These are phyloP conservation scores for Cistogaster globosa DNA, from an alignment of 2,888 invertebrate genomes.

Conservation along the genomic window DNA sequence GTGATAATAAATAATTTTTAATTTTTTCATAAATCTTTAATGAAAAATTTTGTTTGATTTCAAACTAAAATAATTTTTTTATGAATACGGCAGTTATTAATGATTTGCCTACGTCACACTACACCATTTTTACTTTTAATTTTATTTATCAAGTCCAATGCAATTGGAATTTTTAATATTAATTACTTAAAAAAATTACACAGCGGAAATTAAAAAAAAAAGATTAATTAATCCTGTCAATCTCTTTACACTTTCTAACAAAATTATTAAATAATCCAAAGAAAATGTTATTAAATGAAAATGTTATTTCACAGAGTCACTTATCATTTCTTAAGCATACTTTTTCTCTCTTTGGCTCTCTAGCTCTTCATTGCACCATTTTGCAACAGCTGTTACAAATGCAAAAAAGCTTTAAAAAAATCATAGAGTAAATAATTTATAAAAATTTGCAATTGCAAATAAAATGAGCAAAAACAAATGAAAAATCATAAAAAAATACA, in stretches of 20 bases:
- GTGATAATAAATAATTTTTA: no score
- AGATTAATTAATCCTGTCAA: background rate
- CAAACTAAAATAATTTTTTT: no score
- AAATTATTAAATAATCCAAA: conserved; percentile 19
- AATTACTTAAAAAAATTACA: no score
- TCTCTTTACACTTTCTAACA: background rate
- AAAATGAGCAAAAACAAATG: background rate
- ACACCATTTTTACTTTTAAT: no score
- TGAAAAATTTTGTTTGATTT: no score
- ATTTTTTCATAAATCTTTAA: no score
- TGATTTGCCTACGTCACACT: no score
- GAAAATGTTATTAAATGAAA: background rate
- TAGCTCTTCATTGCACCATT: background rate
- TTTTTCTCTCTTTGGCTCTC: background rate
- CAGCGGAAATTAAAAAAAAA: no score
- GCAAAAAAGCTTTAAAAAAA: conserved; percentile 24
- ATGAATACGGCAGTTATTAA: no score
- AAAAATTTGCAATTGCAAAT: background rate
- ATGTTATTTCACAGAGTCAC: no score
- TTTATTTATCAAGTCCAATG: no score
- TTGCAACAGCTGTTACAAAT: conserved; percentile 20
- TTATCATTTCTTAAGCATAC: background rate
- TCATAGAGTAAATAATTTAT: background rate
- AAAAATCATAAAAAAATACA: conserved; percentile 9
- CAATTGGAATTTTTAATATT: no score